Percentiles rank a stretch among this genome's conserved stretches.
Evolutionary conservation across 2,888 invertebrate species (phyloP).

Genomic region (Nephrotoma appendiculata): DNA sequence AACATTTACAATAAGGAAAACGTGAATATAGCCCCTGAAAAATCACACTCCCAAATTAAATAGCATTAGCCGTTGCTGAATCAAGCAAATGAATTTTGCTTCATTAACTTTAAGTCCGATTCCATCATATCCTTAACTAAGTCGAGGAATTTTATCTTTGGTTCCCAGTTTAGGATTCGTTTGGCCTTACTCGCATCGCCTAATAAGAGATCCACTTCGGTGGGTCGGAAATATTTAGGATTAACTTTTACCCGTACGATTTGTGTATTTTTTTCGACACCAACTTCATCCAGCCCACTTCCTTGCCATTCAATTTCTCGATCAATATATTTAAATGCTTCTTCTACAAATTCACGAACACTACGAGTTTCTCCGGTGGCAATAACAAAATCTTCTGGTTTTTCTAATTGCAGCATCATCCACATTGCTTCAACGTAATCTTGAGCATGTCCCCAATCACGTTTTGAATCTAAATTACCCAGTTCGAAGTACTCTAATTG

Average conservation of each 20-base stretch:
- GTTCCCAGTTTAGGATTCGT: constrained; percentile 73
- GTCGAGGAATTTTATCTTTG: constrained; percentile 64
- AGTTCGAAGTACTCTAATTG: constrained; percentile 74
- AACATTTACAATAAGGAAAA: not conserved
- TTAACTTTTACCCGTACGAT: constrained; percentile 75
- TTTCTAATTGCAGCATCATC: constrained; percentile 90
- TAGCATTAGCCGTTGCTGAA: not conserved
- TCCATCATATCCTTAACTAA: constrained; percentile 92
- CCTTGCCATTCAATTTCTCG: constrained; percentile 81
- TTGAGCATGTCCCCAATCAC: constrained; percentile 97
- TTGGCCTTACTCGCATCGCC: constrained; percentile 93
- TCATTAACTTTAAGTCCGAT: constrained; percentile 83
- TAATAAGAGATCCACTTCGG: constrained; percentile 87
- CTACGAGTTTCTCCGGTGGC: constrained; percentile 92
- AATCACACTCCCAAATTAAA: not conserved
- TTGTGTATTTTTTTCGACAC: constrained; percentile 51
- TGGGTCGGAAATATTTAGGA: constrained; percentile 90
- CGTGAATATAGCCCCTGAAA: not conserved
- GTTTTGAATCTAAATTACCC: constrained; percentile 86
- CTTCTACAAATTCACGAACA: constrained; percentile 91
- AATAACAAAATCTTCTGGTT: constrained; percentile 92
- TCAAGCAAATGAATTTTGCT: constrained; percentile 74
- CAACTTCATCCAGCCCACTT: constrained; percentile 61
- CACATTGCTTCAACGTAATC: constrained; percentile 99
- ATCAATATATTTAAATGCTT: constrained; percentile 71